phyloP scores from a whole-genome alignment of 2,888 invertebrate genomes.

The Erynnis tages region DNA sequence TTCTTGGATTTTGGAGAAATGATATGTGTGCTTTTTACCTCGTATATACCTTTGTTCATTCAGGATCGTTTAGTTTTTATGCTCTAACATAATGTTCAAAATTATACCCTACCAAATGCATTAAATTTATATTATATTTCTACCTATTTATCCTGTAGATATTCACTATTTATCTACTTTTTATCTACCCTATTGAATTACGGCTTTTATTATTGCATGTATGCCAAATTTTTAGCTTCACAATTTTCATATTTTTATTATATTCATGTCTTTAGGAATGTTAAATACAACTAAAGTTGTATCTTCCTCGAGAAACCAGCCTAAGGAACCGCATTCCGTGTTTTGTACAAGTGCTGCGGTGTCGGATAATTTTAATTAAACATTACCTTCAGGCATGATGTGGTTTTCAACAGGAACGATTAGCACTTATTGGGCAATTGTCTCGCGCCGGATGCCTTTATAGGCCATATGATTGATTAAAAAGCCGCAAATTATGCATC shows the following conservation, averaged over 20 bases:
- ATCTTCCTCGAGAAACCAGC: conserved; percentile 15
- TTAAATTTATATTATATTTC: no score
- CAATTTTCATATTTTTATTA: background rate
- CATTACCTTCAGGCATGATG: conserved; percentile 6
- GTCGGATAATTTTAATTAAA: conserved; percentile 27
- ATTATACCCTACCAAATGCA: no score
- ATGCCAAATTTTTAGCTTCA: no score
- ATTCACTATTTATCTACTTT: no score
- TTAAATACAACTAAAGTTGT: conserved; percentile 7
- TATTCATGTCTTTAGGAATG: conserved; percentile 4
- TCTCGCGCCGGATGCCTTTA: conserved; percentile 60
- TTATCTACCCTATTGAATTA: no score
- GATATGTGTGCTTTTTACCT: conserved; percentile 20
- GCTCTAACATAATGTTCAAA: no score
- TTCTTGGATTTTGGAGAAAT: conserved; percentile 26
- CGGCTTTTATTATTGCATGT: no score
- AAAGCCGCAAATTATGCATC: conserved; percentile 74
- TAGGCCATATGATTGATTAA: conserved; percentile 72
- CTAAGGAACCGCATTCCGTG: conserved; percentile 25
- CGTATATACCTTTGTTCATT: background rate
- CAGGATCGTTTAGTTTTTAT: background rate
- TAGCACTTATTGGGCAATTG: conserved; percentile 58
- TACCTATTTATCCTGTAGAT: no score
- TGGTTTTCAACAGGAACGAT: conserved; percentile 42
- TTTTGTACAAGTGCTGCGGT: conserved; percentile 10